Base-by-base conservation (phyloP, 2,888 invertebrate species). In the Agrotis exclamationis region DNA sequence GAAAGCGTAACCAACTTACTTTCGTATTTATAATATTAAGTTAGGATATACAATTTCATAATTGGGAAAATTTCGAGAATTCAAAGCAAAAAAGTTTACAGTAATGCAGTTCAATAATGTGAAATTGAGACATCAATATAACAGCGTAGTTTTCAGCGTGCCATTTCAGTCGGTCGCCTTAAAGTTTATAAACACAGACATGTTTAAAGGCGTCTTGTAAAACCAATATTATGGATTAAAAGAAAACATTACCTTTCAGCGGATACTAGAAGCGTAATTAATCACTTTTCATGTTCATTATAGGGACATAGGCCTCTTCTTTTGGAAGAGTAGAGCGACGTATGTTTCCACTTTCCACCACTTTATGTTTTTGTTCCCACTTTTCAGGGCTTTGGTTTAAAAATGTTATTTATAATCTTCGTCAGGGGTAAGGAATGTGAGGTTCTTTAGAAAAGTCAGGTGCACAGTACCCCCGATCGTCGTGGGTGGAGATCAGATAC, bases 181-280 rank as follows among this genome's bases (percentile, higher is more conserved):
- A 3, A 2, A 39, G 33, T 66, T 66, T 48, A 66, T 39, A 59
- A 66, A 66, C 65, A 66, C 20, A 3, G 59, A 14, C 39, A 2
- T 48, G 48, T 33, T 53, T 33, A 18, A 56, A 28, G 18, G 20
- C 9, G 20, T n/a, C 14, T 58, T 33, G 5, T n/a, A 66, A 59
- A 16, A 65, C 59, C 16, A 66, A 59, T 24, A 66, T 66, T 20
- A 50, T 59, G 22, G 11, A 20, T n/a, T 3, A n/a, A 39, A 60
- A n/a, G 39, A 44, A n/a, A 60, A 48, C 66, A 66, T 50, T 24
- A 59, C 39, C 14, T 24, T 28, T 28, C 28, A 64, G 54, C 3
- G n/a, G n/a, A 2, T n/a, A 5, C 54, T 28, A 24, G 3, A 54
- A 4, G 18, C 6, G 28, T n/a, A 45, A 45, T 18, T 18, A 22